phyloP scores from a whole-genome alignment of 1,140 invertebrate species.

The Heliothis subflexa region DNA sequence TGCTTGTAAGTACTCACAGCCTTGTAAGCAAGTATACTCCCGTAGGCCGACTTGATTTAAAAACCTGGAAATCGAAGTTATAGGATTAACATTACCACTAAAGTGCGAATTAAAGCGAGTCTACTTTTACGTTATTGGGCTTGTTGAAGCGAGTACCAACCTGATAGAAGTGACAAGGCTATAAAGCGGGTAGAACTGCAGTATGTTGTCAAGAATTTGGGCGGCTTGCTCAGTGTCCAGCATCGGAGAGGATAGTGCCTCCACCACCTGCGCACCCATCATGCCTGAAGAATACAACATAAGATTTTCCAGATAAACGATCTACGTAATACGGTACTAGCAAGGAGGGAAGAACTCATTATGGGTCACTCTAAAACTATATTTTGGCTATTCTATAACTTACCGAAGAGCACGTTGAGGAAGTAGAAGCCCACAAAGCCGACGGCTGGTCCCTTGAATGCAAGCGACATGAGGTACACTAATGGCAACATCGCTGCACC shows the following conservation, averaged over 20 bases:
- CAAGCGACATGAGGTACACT: constrained; percentile 73
- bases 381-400: constrained; percentile 45
- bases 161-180: constrained; percentile 84
- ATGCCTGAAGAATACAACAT: constrained; percentile 81
- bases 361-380: background rate
- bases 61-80: constrained; percentile 52
- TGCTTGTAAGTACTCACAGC: constrained; percentile 61
- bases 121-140: background rate
- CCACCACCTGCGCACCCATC: constrained; percentile 89
- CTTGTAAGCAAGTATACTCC: constrained; percentile 62
- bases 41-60: constrained; percentile 69
- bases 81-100: too few relatives aligned
- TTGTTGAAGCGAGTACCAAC: constrained; percentile 46
- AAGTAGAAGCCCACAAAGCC: constrained; percentile 92
- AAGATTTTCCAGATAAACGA: background rate
- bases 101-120: too few relatives aligned
- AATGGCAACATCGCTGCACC: constrained; percentile 86
- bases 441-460: constrained; percentile 88
- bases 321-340: background rate
- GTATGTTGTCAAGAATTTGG: constrained; percentile 88
- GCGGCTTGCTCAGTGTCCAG: constrained; percentile 87
- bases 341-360: background rate
- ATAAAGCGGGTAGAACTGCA: constrained; percentile 91
- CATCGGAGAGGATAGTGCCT: constrained; percentile 88
- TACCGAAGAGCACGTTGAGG: constrained; percentile 90